Base-by-base conservation (phyloP, 2,888 invertebrate genomes). In the Chloroclystis v-ata region DNA sequence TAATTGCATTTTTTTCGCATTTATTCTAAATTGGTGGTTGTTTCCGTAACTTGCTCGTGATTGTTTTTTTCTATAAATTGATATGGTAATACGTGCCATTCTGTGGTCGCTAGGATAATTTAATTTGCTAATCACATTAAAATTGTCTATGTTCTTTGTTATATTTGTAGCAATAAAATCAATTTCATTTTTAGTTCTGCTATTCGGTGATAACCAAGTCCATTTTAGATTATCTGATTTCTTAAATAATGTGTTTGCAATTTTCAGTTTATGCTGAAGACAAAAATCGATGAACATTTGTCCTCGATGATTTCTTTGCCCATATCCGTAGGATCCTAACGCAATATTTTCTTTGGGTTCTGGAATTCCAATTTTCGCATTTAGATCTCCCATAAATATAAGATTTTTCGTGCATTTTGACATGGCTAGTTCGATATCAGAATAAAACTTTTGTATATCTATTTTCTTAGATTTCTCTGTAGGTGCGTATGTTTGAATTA, bases 401-500 rank as follows among this genome's bases (percentile, higher is more conserved):
- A 12, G 4, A 4, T 44, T 30, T 13, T 38, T 38, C 4, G 37
- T 44, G 26, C 26, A 25, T 16, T 38, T 32, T 5, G 1, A 26
- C 30, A 33, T 29, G 10, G 32, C 38, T 11, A 1, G 25, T 1
- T 44, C 25, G 4, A 44, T 12, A 1, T 44, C 38, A 1, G 14
- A 16, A 9, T 44, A 44, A 28, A 44, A 38, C n/a, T 1, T 0
- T 2, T 38, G 4, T 3, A 44, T 30, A 5, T 44, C 44, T 1
- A 9, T 1, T 11, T 40, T 37, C 1, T 30, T 47, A 2, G 46
- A 24, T 1, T 2, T 26, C 13, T 25, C 29, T 1, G 46, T 47
- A 4, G 46, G 46, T 16, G 46, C 46, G 14, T 47, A 47, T 7
- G 16, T 37, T 37, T 47, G 46, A 11, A 47, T 16, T 37, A 47